Evolutionary conservation across 2,113 vertebrate genomes (phyloP).

Genomic region (Peromyscus polionotus): DNA sequence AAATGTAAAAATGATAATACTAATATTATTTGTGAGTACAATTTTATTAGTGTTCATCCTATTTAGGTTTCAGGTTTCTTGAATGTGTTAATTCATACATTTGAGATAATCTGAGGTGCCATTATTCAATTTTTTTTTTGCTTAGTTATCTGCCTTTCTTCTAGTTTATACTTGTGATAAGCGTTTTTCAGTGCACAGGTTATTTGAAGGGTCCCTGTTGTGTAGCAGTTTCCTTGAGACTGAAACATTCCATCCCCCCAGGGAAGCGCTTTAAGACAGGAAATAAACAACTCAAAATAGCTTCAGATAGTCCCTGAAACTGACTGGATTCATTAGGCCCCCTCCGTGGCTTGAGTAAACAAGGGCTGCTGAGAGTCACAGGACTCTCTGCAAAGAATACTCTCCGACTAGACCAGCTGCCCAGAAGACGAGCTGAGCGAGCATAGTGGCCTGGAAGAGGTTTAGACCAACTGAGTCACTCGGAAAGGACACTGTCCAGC

Average conservation of each 20-base stretch:
- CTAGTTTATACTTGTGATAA: background rate
- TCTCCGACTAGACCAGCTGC: background rate
- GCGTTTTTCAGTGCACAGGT: background rate
- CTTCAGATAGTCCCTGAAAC: background rate
- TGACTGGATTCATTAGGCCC: background rate
- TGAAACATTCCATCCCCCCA: background rate
- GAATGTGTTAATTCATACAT: slow-evolving; percentile 24
- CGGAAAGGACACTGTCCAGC: background rate
- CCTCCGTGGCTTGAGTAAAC: background rate
- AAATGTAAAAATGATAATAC: background rate
- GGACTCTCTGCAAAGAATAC: background rate
- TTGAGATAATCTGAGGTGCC: background rate
- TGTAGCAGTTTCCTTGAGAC: background rate
- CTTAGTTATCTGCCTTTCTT: background rate
- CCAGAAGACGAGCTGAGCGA: background rate
- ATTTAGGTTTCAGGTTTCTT: slow-evolving; percentile 13
- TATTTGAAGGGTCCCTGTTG: background rate
- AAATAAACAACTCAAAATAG: background rate
- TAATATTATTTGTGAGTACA: background rate
- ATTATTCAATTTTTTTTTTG: background rate
- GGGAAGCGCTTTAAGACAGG: background rate
- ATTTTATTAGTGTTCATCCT: slow-evolving; percentile 28
- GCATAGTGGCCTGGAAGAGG: background rate
- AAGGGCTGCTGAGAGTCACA: background rate
- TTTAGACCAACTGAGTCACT: background rate